Evolutionary conservation across 2,113 vertebrate species (phyloP).

Genomic region (Heteronetta atricapilla): DNA sequence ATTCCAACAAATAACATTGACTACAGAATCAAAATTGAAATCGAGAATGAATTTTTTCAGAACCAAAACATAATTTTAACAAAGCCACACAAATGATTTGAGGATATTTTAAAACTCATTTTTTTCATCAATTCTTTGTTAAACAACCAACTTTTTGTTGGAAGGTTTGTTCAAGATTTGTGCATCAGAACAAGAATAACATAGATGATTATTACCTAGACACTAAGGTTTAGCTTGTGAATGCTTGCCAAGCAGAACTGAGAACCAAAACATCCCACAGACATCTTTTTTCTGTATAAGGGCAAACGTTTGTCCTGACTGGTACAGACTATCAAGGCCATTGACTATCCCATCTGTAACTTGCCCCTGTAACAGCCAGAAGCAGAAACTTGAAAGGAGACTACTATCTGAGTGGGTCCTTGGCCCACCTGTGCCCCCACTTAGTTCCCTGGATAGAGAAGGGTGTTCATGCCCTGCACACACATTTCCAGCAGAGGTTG

Average conservation of each 20-base stretch:
- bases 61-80: neutral
- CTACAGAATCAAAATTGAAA: neutral
- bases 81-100: neutral
- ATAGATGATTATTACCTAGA: neutral
- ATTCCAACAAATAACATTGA: neutral
- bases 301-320: neutral
- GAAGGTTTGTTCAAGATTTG: neutral
- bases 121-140: neutral
- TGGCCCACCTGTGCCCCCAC: neutral
- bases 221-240: neutral
- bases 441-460: neutral
- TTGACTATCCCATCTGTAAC: neutral
- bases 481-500: neutral
- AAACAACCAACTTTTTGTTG: neutral
- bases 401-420: neutral
- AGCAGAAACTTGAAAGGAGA: neutral
- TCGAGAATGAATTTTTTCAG: neutral
- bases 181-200: neutral
- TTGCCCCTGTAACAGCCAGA: neutral
- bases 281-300: neutral
- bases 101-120: neutral
- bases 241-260: neutral
- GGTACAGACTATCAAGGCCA: neutral
- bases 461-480: neutral
- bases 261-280: neutral